phyloP scores from a whole-genome alignment of 2,888 invertebrate genomes.

The Trachelus troglodyta region DNA sequence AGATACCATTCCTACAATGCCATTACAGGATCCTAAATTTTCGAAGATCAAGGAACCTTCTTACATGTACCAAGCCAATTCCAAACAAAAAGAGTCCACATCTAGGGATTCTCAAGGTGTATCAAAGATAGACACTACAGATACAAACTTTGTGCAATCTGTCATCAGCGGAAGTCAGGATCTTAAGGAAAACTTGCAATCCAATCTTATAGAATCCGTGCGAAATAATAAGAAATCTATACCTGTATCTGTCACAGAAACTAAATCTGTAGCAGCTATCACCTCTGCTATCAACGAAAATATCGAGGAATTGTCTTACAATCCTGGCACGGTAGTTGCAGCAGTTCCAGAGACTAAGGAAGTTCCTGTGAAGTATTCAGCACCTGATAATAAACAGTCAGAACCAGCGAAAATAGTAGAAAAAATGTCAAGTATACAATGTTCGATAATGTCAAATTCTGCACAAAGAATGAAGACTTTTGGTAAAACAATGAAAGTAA shows the following conservation, averaged over 20 bases:
- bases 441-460: slow-evolving; percentile 30
- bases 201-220: background rate
- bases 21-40: background rate
- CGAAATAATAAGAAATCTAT: too few species aligned
- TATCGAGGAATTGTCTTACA: too few species aligned
- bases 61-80: background rate
- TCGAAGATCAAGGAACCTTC: background rate
- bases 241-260: too few species aligned
- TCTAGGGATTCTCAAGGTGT: too few species aligned
- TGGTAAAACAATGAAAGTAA: slow-evolving; percentile 73
- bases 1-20: slow-evolving; percentile 1
- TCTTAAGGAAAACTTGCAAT: background rate
- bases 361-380: slow-evolving; percentile 13
- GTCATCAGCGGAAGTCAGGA: background rate
- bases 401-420: slow-evolving; percentile 15
- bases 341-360: background rate
- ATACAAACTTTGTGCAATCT: too few species aligned
- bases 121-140: too few species aligned
- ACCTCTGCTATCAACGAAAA: too few species aligned
- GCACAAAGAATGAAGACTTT: slow-evolving; percentile 31
- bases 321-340: too few species aligned
- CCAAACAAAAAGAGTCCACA: too few species aligned
- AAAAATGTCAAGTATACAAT: slow-evolving; percentile 37
- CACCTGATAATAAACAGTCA: slow-evolving; percentile 12
- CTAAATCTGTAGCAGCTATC: background rate